Percentiles rank a stretch among this genome's conserved stretches.
Conservation (phyloP, 1,140 invertebrate species). For the Bombus soroeensis region DNA sequence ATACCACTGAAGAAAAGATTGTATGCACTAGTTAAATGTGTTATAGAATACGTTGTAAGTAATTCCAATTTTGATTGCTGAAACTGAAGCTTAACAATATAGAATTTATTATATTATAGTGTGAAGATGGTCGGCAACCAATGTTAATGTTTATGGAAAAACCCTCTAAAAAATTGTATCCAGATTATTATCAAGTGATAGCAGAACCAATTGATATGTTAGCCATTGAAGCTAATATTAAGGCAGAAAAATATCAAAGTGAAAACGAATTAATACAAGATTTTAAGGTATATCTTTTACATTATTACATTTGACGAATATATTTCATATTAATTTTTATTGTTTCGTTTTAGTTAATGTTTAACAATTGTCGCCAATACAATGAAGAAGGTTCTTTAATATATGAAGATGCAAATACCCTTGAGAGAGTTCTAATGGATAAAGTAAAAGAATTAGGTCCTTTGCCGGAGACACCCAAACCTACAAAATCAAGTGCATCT, state of each 20-base stretch:
- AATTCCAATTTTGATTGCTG: conserved; percentile 60
- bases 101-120: conserved; percentile 79
- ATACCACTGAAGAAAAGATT: conserved; percentile 89
- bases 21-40: conserved; percentile 88
- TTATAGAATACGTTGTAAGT: conserved; percentile 90
- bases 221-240: conserved; percentile 96
- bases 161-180: conserved; percentile 97
- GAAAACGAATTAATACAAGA: conserved; percentile 88
- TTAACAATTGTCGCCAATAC: conserved; percentile 96
- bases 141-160: conserved; percentile 98
- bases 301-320: neutral
- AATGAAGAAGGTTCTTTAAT: conserved; percentile 98
- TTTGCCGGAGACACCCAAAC: conserved; percentile 73
- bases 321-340: neutral
- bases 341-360: conserved; percentile 90
- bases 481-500: conserved; percentile 73
- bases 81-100: conserved; percentile 10
- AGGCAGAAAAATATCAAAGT: conserved; percentile 86
- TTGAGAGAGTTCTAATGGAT: conserved; percentile 93
- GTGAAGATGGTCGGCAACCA: conserved; percentile 91
- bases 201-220: conserved; percentile 97
- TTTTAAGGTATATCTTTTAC: conserved; percentile 83
- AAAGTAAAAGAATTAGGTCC: conserved; percentile 91
- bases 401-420: conserved; percentile 95
- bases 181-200: conserved; percentile 98